Evolutionary conservation across 2,113 vertebrate species (phyloP), one percentile per base, ranked within the genome.

Genomic region (Meleagris gallopavo): DNA sequence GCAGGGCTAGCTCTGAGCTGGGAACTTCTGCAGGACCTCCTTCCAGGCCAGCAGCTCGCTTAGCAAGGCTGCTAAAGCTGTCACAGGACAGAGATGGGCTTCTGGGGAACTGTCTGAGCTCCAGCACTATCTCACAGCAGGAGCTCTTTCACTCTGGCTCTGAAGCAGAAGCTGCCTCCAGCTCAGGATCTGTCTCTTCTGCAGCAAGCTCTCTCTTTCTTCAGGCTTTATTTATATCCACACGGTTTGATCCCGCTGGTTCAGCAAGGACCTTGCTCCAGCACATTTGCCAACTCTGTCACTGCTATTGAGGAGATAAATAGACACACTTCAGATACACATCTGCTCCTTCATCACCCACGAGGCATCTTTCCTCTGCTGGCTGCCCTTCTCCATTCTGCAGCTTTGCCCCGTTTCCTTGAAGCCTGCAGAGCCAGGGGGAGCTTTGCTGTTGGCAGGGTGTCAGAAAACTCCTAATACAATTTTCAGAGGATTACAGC

Each of bases 41-140:
- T 32, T 12, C 22, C 82, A 81, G 45, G 43, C n/a, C 13, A n/a
- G 60, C 67, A 48, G 3, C 27, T 32, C 22, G 16, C 30, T 66
- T 22, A 67, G 57, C 45, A 27, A 77, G 75, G 71, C 38, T 64
- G 32, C 34, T 65, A 43, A 6, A 2, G 54, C n/a, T 34, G 57
- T 40, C 48, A 55, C 25, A 50, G 4, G 0, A 38, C 2, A 13
- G 65, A 6, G 32, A 43, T 0, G 0, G n/a, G 45, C 40, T 27
- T 22, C 30, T 0, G 12, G 58, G 62, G 52, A 79, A 58, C 57
- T 58, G 50, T 8, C 14, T 32, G 16, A 32, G 29, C 54, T 50
- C 3, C 30, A 25, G 52, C 3, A 34, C 38, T 43, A 9, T 65
- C 17, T 13, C 10, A 4, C 46, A 8, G 41, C 3, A 6, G 45